Conservation (phyloP, 2,797 vertebrate genomes). For the Rhyacichthys aspro region DNA sequence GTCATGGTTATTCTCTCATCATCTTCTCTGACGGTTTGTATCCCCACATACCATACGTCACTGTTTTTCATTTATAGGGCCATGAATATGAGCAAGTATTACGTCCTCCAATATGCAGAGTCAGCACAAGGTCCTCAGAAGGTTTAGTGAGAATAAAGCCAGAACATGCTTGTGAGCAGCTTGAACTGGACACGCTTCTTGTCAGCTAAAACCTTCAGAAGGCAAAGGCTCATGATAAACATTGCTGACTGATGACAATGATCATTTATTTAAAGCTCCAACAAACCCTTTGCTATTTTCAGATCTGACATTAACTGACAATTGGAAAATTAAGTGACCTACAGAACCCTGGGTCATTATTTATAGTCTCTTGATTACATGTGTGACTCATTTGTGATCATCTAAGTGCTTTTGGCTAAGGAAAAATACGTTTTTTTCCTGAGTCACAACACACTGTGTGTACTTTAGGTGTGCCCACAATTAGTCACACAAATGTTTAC, state of each 20-base stretch:
- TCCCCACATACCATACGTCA: slow-evolving; percentile 16
- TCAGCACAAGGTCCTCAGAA: slow-evolving; percentile 26
- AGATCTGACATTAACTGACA: slow-evolving; percentile 9
- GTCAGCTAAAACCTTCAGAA: slow-evolving; percentile 53
- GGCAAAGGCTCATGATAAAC: slow-evolving; percentile 38
- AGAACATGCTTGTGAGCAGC: slow-evolving; percentile 31
- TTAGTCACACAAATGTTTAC: slow-evolving; percentile 38
- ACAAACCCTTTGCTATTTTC: slow-evolving; percentile 23
- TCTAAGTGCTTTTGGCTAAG: slow-evolving; percentile 13
- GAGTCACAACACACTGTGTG: background rate
- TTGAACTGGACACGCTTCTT: slow-evolving; percentile 31
- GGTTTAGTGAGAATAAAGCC: slow-evolving; percentile 34
- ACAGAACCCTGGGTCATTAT: too few species aligned
- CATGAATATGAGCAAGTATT: slow-evolving; percentile 5
- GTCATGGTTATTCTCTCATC: slow-evolving; percentile 24
- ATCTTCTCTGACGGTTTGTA: slow-evolving; percentile 34
- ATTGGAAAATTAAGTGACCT: too few species aligned
- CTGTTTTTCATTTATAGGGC: slow-evolving; percentile 1
- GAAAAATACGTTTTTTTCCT: slow-evolving; percentile 21
- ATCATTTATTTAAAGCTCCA: slow-evolving; percentile 44
- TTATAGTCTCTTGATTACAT: too few species aligned
- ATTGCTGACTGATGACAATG: too few species aligned
- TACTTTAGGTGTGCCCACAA: slow-evolving; percentile 38
- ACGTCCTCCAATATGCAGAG: slow-evolving; percentile 23
- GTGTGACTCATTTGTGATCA: background rate